A percentile compares a stretch with the other conserved stretches of the same genome.
Conservation (phyloP, 1,140 invertebrate genomes). For the Dreissena rostriformis region DNA sequence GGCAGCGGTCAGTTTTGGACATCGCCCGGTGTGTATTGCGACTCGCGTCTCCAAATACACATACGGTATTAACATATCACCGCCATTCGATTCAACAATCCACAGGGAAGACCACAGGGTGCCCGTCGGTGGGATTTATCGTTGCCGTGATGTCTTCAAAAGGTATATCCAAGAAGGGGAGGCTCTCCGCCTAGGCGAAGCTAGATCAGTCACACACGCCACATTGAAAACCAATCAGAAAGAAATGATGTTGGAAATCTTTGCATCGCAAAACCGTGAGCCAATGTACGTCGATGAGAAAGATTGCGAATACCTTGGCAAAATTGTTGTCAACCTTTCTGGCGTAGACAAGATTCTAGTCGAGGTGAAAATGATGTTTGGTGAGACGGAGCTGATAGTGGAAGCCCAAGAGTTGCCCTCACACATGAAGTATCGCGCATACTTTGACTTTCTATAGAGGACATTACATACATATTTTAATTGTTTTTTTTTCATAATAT, state of each 20-base stretch:
- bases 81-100: conserved; percentile 40
- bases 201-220: conserved; percentile 36
- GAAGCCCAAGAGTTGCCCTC: conserved; percentile 56
- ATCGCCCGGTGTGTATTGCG: conserved; percentile 37
- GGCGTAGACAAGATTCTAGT: conserved; percentile 56
- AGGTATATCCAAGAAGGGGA: conserved; percentile 45
- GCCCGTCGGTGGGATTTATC: conserved; percentile 28
- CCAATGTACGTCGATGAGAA: conserved; percentile 60
- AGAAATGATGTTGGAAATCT: conserved; percentile 64
- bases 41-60: conserved; percentile 48
- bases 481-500: neutral
- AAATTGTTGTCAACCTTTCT: conserved; percentile 62
- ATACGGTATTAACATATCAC: conserved; percentile 50
- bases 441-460: conserved; percentile 62
- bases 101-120: conserved; percentile 45
- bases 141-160: conserved; percentile 52
- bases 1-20: conserved; percentile 54
- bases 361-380: conserved; percentile 68
- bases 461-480: neutral
- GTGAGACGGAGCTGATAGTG: conserved; percentile 65
- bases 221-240: conserved; percentile 59
- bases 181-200: conserved; percentile 31
- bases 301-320: conserved; percentile 61
- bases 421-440: conserved; percentile 51
- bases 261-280: conserved; percentile 52